A percentile compares a stretch with the other conserved stretches of the same genome.
Evolutionary conservation across 2,888 invertebrate species (phyloP).

Genomic region (Rambutsinella grinnellia): DNA sequence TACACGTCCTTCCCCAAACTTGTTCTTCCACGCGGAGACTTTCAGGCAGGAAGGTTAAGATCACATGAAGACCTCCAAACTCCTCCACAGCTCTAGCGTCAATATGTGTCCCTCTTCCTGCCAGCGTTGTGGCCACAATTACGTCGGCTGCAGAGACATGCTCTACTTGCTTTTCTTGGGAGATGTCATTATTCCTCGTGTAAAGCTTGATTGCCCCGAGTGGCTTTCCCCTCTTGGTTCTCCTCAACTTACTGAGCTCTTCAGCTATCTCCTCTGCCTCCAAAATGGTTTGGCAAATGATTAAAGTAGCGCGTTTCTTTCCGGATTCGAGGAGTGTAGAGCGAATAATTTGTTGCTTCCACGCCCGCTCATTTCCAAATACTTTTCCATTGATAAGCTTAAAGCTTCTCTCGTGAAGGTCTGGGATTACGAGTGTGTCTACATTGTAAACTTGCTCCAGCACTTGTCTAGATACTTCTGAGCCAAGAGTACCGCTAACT

Average conservation of each 20-base stretch:
- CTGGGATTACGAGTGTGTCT: conserved; percentile 24
- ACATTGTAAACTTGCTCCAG: conserved; percentile 33
- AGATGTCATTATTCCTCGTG: conserved; percentile 20
- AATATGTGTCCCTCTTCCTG: conserved; percentile 57
- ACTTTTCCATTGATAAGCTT: neutral
- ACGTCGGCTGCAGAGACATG: conserved; percentile 33
- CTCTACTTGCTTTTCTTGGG: conserved; percentile 42
- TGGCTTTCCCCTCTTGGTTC: too few species aligned
- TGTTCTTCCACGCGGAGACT: conserved; percentile 49
- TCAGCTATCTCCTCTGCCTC: conserved; percentile 15
- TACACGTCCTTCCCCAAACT: conserved; percentile 45
- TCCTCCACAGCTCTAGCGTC: conserved; percentile 41
- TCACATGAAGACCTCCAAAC: conserved; percentile 53
- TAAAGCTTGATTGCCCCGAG: conserved; percentile 38
- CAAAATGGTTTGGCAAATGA: conserved; percentile 52
- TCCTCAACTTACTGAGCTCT: neutral
- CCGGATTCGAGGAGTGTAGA: conserved; percentile 12
- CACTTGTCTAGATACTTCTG: neutral
- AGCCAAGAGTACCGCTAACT: conserved; percentile 52
- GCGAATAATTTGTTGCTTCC: conserved; percentile 21
- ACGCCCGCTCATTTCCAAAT: neutral
- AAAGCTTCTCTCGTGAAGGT: conserved; percentile 21
- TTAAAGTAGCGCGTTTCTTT: conserved; percentile 27
- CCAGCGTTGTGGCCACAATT: conserved; percentile 55
- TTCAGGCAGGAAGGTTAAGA: conserved; percentile 43